Evolutionary conservation across 1,140 invertebrate species (phyloP).

Genomic region (Helicoverpa armigera): DNA sequence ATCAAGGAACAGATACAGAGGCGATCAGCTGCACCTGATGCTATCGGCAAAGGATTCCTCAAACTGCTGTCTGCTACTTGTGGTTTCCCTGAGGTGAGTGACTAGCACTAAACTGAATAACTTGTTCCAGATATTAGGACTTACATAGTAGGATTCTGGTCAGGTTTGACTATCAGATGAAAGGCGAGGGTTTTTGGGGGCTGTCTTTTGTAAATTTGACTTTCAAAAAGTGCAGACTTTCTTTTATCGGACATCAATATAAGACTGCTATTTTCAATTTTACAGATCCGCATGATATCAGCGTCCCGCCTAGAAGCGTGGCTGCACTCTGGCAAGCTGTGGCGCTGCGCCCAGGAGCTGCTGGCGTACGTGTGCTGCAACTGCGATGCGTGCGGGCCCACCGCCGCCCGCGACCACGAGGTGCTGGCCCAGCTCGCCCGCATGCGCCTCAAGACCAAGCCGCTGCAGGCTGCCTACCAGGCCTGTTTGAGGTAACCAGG

Average conservation of each 20-base stretch:
- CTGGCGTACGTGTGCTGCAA: slow-evolving; percentile 97
- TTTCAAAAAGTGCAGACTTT: too few relatives aligned
- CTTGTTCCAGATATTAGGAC: too few relatives aligned
- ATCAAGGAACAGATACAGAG: slow-evolving; percentile 95
- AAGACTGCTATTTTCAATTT: too few relatives aligned
- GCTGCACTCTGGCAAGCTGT: slow-evolving; percentile 98
- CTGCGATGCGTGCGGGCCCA: slow-evolving; percentile 89
- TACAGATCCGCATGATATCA: slow-evolving; percentile 93
- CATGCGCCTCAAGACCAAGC: slow-evolving; percentile 97
- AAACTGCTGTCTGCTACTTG: slow-evolving; percentile 94
- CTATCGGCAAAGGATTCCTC: slow-evolving; percentile 95
- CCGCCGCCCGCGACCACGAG: slow-evolving; percentile 94
- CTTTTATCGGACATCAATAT: too few relatives aligned
- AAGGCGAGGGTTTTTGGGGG: too few relatives aligned
- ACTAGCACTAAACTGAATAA: too few relatives aligned
- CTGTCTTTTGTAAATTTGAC: too few relatives aligned
- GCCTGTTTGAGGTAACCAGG: slow-evolving; percentile 88
- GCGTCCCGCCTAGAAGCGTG: slow-evolving; percentile 95
- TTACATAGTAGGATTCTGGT: too few relatives aligned
- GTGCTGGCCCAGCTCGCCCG: slow-evolving; percentile 96
- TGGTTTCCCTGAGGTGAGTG: slow-evolving; percentile 92
- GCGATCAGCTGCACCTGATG: slow-evolving; percentile 92
- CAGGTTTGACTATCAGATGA: too few relatives aligned
- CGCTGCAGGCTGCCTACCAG: slow-evolving; percentile 95
- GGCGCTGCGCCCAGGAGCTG: slow-evolving; percentile 97